Base-by-base conservation (phyloP, 2,113 vertebrate species). In the Syrrhaptes paradoxus region DNA sequence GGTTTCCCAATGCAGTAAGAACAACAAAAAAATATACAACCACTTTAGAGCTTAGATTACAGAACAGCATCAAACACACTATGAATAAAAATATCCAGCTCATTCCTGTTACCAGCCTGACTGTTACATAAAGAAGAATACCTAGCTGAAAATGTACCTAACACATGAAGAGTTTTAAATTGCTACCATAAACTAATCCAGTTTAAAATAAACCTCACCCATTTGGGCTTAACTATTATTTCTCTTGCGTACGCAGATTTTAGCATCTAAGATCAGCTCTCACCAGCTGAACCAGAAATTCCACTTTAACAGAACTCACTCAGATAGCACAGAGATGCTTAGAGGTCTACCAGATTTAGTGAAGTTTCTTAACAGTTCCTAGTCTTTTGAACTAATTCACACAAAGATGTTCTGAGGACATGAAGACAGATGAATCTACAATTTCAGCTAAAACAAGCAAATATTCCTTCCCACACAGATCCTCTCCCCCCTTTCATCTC, bases 371-470 rank as follows among this genome's bases (percentile, higher is more conserved):
- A 88, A 73, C 13, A 86, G 25, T 43, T 90, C 6, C 16, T 49
- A 9, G 46, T 80, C 52, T 62, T 93, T 91, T 83, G 67, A 11
- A 83, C 38, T 84, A 88, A 70, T 70, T 84, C 51, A 77, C 14
- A 46, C 29, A 67, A 92, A 85, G 45, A 63, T 54, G 13, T 92
- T 86, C 43, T 96, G 61, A 55, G 31, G 63, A 46, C 51, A 86
- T 1, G 2, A 88, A 55, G 38, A 51, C 9, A 86, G 51, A 86
- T 29, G 76, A 86, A 83, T 70, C 63, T 70, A 77, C 58, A 86
- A 19, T 92, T 92, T 80, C 65, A 52, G 65, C 48, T 95, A 92
- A 93, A 95, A 59, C 68, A 86, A 90, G 80, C 43, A 94, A 94
- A 91, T 90, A 93, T 86, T 93, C 34, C 57, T 65, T 81, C 92